Evolutionary conservation across 2,113 vertebrate species (phyloP), one percentile per base, ranked within the genome.

Genomic region (Sarotherodon lohbergeri): DNA sequence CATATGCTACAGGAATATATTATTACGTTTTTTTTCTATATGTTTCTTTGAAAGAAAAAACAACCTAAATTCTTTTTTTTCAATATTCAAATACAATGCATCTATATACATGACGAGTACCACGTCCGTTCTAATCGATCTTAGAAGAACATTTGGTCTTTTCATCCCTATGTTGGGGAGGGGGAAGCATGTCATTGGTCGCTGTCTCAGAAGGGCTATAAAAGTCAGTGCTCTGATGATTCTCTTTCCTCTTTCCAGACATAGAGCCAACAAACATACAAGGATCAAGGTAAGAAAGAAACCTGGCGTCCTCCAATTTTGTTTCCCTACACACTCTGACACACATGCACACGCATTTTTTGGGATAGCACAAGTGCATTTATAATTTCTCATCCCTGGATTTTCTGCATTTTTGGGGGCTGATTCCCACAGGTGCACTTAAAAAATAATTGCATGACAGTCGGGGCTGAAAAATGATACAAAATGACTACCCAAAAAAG

Each of bases 261-360:
- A 66, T 48, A 88, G 27, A 2, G 14, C 81, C 57, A 56, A 55
- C 11, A 66, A 27, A 52, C 57, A 78, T 63, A 86, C 68, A 56
- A 55, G 52, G 54, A 57, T 78, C 46, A 78, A 84, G 86, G 86
- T 88, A 68, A 78, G 86, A 83, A 29, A 63, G 5, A 22, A 55
- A 46, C 14, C 5, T 43, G 22, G 1, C 2, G 0, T 16, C 56
- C 13, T 52, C 13, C 8, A 22, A 12, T 24, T 43, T 43, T 22
- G 9, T 55, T 39, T 27, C 22, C 4, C 55, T 73, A 54, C 82
- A 84, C 36, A 68, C 32, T 24, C 46, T 9, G 27, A 52, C 16
- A 52, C 27, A 32, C 71, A 32, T 50, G 16, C 43, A 27, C 66
- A 46, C 66, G 46, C 66, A 43, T 71, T 71, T 76, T 48, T 76